Percentiles rank a stretch among this genome's conserved stretches.
Conservation (phyloP, 2,888 invertebrate species). For the Homarus gammarus region DNA sequence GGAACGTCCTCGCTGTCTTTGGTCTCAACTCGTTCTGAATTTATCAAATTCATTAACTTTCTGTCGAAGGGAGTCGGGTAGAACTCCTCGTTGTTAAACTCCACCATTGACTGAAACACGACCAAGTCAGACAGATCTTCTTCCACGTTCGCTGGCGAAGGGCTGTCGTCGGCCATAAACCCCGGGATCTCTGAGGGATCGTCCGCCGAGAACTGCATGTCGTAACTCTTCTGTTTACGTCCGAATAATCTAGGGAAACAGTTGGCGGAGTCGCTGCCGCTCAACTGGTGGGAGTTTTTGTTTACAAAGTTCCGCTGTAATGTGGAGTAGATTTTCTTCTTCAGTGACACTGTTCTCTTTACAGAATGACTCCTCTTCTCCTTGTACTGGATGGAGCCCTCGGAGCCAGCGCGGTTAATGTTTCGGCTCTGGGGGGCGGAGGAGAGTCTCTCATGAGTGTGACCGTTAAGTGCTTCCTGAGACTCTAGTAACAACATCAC, state of each 20-base stretch:
- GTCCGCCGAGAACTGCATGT: conserved; percentile 14
- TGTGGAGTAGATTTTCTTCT: conserved; percentile 20
- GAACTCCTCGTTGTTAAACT: background rate
- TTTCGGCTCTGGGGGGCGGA: background rate
- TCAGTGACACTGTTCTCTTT: conserved; percentile 38
- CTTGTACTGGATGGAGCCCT: background rate
- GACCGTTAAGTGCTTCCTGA: no score
- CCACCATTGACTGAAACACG: background rate
- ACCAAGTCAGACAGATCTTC: conserved; percentile 13
- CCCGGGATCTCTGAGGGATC: conserved; percentile 20
- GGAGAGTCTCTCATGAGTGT: background rate
- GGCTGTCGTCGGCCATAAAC: background rate
- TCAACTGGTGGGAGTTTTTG: background rate
- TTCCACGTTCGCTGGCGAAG: background rate
- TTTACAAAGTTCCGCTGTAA: conserved; percentile 27
- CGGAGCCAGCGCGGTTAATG: background rate
- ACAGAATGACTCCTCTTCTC: background rate
- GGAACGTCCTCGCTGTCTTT: background rate
- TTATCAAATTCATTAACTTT: no score
- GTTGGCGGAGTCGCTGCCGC: background rate
- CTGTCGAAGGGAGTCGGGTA: background rate
- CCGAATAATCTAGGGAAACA: conserved; percentile 45
- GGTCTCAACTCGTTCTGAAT: background rate
- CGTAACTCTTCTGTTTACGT: conserved; percentile 55
- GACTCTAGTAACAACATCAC: background rate